Base-by-base conservation (phyloP, 2,888 invertebrate species). In the Erebia epiphron region DNA sequence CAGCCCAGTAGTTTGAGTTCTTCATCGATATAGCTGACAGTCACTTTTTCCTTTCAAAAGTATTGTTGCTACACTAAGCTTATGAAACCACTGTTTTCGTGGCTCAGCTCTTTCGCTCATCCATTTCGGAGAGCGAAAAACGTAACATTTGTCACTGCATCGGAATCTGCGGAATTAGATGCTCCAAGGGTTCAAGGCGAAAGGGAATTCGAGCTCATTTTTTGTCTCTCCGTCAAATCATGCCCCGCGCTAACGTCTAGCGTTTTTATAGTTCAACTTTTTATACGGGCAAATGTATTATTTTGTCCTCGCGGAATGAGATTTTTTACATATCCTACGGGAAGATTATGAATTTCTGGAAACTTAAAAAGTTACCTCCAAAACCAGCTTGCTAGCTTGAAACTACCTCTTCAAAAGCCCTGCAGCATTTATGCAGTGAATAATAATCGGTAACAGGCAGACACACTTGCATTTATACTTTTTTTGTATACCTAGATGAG, bases 71-170 rank as follows among this genome's bases (percentile, higher is more conserved):
- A 63, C 16, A 1, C n/a, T n/a, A 1, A 50, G 1, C 3, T 35
- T 26, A 18, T 13, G 10, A 62, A 65, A 67, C 35, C 74, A 64
- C 75, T 16, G 2, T 49, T 58, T 67, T 71, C 67, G 21, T 70
- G 69, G 82, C 82, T 79, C 79, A 72, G 73, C 75, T 71, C 61
- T 65, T 71, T 61, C 49, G 70, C 71, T 75, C 75, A 70, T 68
- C 82, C 77, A 79, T 81, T 80, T 79, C 79, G 75, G 79, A 77
- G 82, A 79, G 79, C 79, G 83, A 89, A 90, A 88, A 89, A 88
- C 87, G 87, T 87, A 86, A 90, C 91, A 91, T 91, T 91, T 91
- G 90, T 91, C 91, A 91, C 91, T 90, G 90, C 91, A 91, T 91
- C 79, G 90, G 90, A 91, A 91, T 91, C 90, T 89, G 88, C 87